Percentiles rank a stretch among this genome's conserved stretches.
These are phyloP conservation scores for Pseudobourletiella spinata DNA, from an alignment of 1,140 invertebrate genomes.

Conservation along the genomic window DNA sequence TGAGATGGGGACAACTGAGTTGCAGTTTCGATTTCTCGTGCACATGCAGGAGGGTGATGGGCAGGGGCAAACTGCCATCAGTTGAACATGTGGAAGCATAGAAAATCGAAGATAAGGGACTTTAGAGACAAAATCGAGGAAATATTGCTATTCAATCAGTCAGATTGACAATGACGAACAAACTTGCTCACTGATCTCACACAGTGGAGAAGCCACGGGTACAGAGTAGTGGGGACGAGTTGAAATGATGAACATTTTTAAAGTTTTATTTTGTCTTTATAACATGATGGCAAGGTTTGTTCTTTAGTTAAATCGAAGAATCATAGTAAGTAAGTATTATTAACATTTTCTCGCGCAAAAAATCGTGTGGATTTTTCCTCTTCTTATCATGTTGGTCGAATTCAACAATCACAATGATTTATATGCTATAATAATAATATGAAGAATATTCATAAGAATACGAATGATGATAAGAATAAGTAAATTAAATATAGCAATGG, in stretches of 20 bases:
- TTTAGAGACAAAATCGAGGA: too few relatives aligned
- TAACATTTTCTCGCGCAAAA: conserved; percentile 4
- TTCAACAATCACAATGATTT: conserved; percentile 5
- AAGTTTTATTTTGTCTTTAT: conserved; percentile 11
- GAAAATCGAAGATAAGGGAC: too few relatives aligned
- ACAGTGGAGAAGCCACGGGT: background rate
- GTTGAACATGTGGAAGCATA: too few relatives aligned
- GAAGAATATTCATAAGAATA: background rate
- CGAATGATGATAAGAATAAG: background rate
- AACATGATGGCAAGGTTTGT: conserved; percentile 13
- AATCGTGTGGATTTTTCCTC: background rate
- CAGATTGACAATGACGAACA: too few relatives aligned
- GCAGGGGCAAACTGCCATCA: too few relatives aligned
- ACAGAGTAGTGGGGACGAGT: background rate
- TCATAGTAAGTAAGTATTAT: background rate
- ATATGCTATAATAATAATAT: background rate
- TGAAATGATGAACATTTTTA: background rate
- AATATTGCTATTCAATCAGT: too few relatives aligned
- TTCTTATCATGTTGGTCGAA: conserved; percentile 2
- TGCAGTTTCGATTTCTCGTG: too few relatives aligned
- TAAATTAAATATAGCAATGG: background rate
- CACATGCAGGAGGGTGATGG: too few relatives aligned
- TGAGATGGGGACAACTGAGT: too few relatives aligned
- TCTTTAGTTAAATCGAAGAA: background rate
- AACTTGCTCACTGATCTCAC: background rate